These are phyloP conservation scores for Tonatia bakeri DNA, from an alignment of 2,113 vertebrate genomes.

Conservation along the genomic window DNA sequence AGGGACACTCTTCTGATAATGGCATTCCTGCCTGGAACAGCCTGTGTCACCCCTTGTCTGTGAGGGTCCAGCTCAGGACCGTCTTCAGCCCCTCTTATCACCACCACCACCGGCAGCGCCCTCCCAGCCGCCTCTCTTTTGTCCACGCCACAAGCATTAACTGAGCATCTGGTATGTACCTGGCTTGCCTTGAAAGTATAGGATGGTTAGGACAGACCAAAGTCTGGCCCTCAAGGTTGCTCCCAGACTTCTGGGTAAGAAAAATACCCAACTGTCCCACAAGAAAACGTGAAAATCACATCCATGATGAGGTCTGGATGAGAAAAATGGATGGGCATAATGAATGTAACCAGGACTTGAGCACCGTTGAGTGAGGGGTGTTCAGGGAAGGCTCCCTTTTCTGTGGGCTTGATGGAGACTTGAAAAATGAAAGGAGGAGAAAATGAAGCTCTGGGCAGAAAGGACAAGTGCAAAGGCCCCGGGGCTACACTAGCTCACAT, in stretches of 20 bases:
- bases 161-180: neutral
- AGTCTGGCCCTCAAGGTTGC: neutral
- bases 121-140: neutral
- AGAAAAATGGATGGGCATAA: neutral
- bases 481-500: neutral
- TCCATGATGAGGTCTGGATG: too few species aligned
- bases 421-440: neutral
- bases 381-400: neutral
- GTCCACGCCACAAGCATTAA: neutral
- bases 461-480: neutral
- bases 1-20: neutral
- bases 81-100: neutral
- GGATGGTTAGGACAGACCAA: neutral
- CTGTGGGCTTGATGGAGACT: neutral
- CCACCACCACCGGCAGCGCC: neutral
- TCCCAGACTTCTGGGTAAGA: neutral
- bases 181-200: neutral
- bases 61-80: neutral
- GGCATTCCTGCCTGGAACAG: neutral
- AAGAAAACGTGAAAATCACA: neutral
- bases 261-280: neutral
- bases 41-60: neutral
- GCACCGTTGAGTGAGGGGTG: neutral
- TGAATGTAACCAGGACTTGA: neutral
- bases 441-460: neutral